Conservation (phyloP, 2,797 vertebrate genomes). For the Bradypus variegatus region DNA sequence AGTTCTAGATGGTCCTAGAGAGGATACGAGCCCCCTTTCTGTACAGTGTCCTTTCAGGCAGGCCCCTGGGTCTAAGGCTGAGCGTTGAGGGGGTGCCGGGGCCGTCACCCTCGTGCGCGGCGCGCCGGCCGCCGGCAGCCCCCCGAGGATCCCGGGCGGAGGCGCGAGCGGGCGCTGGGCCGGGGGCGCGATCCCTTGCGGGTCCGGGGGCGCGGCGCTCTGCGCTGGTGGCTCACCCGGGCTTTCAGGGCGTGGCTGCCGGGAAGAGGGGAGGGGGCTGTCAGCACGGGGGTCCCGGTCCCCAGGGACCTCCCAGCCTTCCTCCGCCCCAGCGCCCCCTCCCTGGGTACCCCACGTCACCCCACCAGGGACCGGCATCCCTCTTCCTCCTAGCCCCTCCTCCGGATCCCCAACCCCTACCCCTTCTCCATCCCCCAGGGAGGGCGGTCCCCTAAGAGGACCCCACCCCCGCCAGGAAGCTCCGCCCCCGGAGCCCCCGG, state of each 20-base stretch:
- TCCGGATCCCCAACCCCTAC: no score
- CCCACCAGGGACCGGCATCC: background rate
- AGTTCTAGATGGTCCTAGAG: background rate
- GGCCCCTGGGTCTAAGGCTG: background rate
- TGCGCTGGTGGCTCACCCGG: background rate
- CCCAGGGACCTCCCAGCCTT: background rate
- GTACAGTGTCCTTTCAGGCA: background rate
- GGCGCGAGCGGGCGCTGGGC: background rate
- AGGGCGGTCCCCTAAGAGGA: no score
- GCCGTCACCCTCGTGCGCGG: background rate
- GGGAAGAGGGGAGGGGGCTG: background rate
- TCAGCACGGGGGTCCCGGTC: background rate
- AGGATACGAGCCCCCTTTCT: background rate
- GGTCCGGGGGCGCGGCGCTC: background rate
- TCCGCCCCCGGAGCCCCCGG: background rate
- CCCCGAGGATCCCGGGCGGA: background rate
- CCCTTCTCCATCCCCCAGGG: background rate
- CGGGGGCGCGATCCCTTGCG: constrained; percentile 19
- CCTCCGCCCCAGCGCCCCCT: background rate
- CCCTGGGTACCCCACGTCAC: background rate
- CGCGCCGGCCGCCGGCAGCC: constrained; percentile 44
- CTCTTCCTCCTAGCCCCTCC: background rate
- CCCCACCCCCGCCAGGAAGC: background rate
- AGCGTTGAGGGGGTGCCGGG: background rate
- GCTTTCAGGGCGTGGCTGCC: constrained; percentile 42